Percentiles rank a stretch among this genome's conserved stretches.
Conservation (phyloP, 2,113 vertebrate genomes). For the Rhinolophus ferrumequinum region DNA sequence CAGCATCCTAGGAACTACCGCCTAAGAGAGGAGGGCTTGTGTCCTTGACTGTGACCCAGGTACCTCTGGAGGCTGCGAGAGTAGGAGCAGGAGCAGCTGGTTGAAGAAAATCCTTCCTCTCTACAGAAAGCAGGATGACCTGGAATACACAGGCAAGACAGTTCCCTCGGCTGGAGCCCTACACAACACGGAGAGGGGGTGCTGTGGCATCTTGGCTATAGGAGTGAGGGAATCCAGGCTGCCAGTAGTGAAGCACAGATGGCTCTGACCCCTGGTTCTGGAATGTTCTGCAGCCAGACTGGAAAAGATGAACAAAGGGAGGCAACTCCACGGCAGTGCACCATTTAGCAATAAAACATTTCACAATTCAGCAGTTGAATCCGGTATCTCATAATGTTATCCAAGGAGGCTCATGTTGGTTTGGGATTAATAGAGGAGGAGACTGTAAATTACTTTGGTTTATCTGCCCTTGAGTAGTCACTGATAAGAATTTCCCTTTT, state of each 20-base stretch:
- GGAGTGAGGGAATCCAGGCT: background rate
- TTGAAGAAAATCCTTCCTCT: background rate
- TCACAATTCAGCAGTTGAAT: background rate
- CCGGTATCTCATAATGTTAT: background rate
- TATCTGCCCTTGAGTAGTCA: conserved; percentile 12
- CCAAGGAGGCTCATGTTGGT: background rate
- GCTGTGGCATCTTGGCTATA: background rate
- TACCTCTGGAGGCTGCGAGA: background rate
- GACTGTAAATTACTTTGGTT: background rate
- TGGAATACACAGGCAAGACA: background rate
- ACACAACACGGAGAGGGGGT: background rate
- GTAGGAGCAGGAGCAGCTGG: background rate
- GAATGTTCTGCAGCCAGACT: background rate
- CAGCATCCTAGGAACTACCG: background rate
- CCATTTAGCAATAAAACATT: background rate
- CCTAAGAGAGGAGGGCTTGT: too few relatives aligned
- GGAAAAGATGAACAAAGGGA: background rate
- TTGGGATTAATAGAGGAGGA: background rate
- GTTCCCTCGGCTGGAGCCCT: background rate
- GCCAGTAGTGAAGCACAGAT: background rate
- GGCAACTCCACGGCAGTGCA: background rate
- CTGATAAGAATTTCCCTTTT: background rate
- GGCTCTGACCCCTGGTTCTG: background rate
- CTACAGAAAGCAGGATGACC: background rate
- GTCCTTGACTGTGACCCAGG: background rate